phyloP scores from a whole-genome alignment of 2,888 invertebrate species.

The Eueremaeus valkanovi region DNA sequence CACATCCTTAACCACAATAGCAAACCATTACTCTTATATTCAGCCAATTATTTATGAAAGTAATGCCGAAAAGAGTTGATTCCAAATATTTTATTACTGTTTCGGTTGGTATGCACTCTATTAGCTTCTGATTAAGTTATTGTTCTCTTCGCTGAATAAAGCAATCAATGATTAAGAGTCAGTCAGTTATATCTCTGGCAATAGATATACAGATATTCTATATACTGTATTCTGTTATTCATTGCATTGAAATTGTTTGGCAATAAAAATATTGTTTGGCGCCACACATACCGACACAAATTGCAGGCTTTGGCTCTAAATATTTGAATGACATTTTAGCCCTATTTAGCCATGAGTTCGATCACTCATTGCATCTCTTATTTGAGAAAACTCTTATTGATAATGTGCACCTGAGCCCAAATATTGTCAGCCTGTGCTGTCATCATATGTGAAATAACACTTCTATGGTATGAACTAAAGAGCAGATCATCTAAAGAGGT shows the following conservation, averaged over 20 bases:
- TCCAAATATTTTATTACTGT: background rate
- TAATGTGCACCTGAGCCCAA: background rate
- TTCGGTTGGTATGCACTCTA: background rate
- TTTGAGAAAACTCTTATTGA: background rate
- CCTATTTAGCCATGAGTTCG: background rate
- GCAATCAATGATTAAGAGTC: background rate
- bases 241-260: background rate
- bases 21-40: slow-evolving; percentile 1
- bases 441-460: background rate
- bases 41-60: background rate
- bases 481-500: background rate
- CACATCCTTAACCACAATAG: slow-evolving; percentile 28
- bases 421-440: slow-evolving; percentile 3
- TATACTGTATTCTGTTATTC: background rate
- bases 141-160: background rate
- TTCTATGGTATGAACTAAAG: background rate
- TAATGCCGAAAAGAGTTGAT: background rate
- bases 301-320: background rate
- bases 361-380: background rate
- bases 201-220: background rate
- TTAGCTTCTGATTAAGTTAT: slow-evolving; percentile 2
- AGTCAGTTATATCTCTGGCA: background rate
- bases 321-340: slow-evolving; percentile 17
- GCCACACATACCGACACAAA: slow-evolving; percentile 17
- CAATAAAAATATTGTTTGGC: background rate